Base-by-base conservation (phyloP, 2,888 invertebrate genomes). In the Cabera pusaria region DNA sequence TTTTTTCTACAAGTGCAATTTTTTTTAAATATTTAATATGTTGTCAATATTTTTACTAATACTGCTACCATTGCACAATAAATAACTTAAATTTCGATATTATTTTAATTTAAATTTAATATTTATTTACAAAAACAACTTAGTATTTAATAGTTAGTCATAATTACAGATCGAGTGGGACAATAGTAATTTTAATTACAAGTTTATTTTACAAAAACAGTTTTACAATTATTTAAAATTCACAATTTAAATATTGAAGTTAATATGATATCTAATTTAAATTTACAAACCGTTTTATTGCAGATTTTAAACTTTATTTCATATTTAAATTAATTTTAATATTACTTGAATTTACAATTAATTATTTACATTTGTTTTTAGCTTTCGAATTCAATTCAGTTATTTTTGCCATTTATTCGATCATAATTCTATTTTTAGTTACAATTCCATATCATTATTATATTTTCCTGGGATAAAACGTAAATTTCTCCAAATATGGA, bases 1-100 rank as follows among this genome's bases (percentile, higher is more conserved):
- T 25, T 9, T 9, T 24, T 24, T 14, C 21, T 23, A 27, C 11
- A 44, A 26, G 20, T 48, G 38, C 17, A n/a, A n/a, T n/a, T 8
- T 9, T 19, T 33, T 9, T 16, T 22, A 18, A 6, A 4, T 8
- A 5, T 27, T 16, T 59, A 70, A 62, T 62, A 56, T 74, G 69
- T 66, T 63, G 62, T 59, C 68, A 71, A 73, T 57, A 49, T 52
- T 59, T 63, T 64, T 61, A 59, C 76, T 84, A 85, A 85, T 87
- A 85, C 86, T 86, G 85, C 86, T 87, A 87, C 75, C 48, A 87
- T 87, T 87, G 87, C 87, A 87, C 87, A 87, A 87, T 87, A 87
- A 87, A 87, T 87, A 84, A 83, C 82, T 87, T 86, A 86, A 63
- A 47, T 59, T 43, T 65, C 64, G 59, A 59, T 67, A 67, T 66